Evolutionary conservation across 30 jellyfish, hydroid and myxozoan genomes (phyloP).

Genomic region (Aurelia sp.): DNA sequence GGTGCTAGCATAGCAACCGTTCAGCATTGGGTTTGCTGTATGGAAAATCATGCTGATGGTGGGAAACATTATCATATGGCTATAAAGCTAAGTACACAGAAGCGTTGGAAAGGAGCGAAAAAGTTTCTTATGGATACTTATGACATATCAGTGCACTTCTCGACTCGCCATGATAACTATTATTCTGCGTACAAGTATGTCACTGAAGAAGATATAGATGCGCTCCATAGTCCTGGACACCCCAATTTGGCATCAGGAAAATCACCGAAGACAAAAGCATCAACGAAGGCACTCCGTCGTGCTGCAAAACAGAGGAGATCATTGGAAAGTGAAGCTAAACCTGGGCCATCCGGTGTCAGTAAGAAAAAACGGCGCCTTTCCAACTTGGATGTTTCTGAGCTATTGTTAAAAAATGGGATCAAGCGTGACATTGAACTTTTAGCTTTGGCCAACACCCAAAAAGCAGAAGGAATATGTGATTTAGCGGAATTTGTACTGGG

Average conservation of each 20-base stretch:
- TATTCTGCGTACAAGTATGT: not conserved
- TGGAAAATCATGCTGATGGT: slow-evolving; percentile 17
- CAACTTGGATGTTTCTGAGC: not conserved
- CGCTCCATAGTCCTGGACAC: slow-evolving; percentile 40
- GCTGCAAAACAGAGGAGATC: not conserved
- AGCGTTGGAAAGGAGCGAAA: not conserved
- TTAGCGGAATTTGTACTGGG: slow-evolving; percentile 26
- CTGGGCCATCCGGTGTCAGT: not conserved
- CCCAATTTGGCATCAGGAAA: slow-evolving; percentile 38
- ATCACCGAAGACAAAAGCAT: slow-evolving; percentile 54
- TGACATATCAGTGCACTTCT: slow-evolving; percentile 22
- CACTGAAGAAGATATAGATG: slow-evolving; percentile 7
- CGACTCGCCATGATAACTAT: slow-evolving; percentile 32
- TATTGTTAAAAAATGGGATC: too few species aligned
- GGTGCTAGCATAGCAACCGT: not conserved
- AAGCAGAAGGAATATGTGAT: slow-evolving; percentile 33
- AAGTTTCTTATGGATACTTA: not conserved
- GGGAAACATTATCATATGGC: too few species aligned
- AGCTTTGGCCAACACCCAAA: slow-evolving; percentile 34
- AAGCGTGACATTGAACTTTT: too few species aligned
- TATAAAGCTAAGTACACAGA: too few species aligned
- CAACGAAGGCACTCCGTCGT: slow-evolving; percentile 28
- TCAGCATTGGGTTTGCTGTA: slow-evolving; percentile 50
- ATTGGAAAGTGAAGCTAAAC: not conserved
- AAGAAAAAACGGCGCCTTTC: slow-evolving; percentile 27